A percentile compares a stretch with the other conserved stretches of the same genome.
Evolutionary conservation across 2,797 vertebrate genomes (phyloP).

Genomic region (Anisognathus igniventris): DNA sequence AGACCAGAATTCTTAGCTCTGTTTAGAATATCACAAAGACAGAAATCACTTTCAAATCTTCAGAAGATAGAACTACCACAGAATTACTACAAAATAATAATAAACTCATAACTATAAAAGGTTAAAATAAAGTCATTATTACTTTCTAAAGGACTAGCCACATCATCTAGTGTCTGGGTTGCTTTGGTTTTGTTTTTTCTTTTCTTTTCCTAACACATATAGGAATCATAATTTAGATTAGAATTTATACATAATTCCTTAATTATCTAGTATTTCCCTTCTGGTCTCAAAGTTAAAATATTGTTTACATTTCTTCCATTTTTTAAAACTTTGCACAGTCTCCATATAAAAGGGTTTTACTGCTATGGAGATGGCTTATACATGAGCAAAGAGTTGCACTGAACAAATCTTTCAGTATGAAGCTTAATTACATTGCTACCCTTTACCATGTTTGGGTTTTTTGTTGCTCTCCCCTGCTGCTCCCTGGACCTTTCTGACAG

Average conservation of each 20-base stretch:
- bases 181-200: accelerated
- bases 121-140: not conserved
- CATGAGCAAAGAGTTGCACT: not conserved
- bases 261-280: not conserved
- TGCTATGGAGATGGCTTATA: not conserved
- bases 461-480: not conserved
- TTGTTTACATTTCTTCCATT: not conserved
- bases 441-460: accelerated
- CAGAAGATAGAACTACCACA: not conserved
- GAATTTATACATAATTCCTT: not conserved
- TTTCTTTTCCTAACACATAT: not conserved
- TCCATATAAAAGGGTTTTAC: not conserved
- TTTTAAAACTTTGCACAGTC: not conserved
- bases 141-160: not conserved
- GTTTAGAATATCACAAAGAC: not conserved
- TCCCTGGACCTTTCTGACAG: not conserved
- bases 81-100: not conserved
- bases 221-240: not conserved
- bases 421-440: not conserved
- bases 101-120: not conserved
- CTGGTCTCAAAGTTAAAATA: not conserved
- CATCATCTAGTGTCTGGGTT: accelerated
- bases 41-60: not conserved
- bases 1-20: not conserved
- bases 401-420: not conserved